These are phyloP conservation scores for Acyrthosiphon pisum DNA, from an alignment of 1,140 invertebrate genomes.

Conservation along the genomic window DNA sequence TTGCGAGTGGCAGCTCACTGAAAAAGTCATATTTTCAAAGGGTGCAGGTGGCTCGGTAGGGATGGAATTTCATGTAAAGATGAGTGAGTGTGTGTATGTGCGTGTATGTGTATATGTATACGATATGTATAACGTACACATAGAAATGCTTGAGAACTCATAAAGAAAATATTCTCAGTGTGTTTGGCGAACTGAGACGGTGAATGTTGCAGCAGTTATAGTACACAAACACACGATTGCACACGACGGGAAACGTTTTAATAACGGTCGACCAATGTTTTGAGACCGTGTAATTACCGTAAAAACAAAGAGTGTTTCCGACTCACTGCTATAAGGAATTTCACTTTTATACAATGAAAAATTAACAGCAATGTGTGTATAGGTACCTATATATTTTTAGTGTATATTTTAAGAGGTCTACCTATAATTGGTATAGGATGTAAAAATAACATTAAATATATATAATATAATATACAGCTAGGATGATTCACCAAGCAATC, in stretches of 20 bases:
- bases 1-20: slow-evolving; percentile 5
- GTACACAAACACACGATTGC: slow-evolving; percentile 33
- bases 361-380: background rate
- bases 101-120: too few species aligned
- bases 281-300: slow-evolving; percentile 55
- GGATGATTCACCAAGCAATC: background rate
- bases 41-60: background rate
- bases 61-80: background rate
- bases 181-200: slow-evolving; percentile 50
- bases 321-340: slow-evolving; percentile 37
- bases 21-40: background rate
- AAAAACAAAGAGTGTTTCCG: slow-evolving; percentile 57
- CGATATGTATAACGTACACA: background rate
- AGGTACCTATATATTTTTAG: background rate
- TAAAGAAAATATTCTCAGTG: slow-evolving; percentile 52
- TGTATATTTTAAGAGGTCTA: background rate
- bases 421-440: background rate
- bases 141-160: slow-evolving; percentile 44
- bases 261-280: slow-evolving; percentile 53
- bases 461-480: too few species aligned
- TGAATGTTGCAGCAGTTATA: background rate
- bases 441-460: background rate
- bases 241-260: slow-evolving; percentile 49
- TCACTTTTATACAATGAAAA: slow-evolving; percentile 53
- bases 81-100: background rate